Evolutionary conservation across 2,888 invertebrate species (phyloP).

Genomic region (Athripsodes cinereus): DNA sequence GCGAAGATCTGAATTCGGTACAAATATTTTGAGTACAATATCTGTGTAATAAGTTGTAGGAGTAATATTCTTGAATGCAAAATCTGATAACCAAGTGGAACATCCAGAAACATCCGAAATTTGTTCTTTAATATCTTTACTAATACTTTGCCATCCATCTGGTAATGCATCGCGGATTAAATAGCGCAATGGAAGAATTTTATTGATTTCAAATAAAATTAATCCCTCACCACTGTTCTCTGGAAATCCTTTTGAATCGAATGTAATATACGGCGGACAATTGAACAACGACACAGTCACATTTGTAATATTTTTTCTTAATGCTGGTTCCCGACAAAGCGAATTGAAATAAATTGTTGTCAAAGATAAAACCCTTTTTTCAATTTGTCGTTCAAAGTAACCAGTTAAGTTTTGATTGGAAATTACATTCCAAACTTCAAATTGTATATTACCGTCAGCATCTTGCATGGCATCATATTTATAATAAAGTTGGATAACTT

Average conservation of each 20-base stretch:
- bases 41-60: background rate
- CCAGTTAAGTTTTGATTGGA: background rate
- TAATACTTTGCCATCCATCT: background rate
- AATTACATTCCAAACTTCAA: background rate
- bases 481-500: background rate
- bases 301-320: background rate
- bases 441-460: background rate
- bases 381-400: background rate
- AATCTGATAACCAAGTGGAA: background rate
- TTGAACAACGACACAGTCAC: background rate
- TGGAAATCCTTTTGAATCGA: background rate
- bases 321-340: background rate
- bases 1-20: background rate
- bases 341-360: background rate
- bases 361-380: background rate
- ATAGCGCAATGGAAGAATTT: background rate
- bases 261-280: background rate
- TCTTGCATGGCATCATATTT: background rate
- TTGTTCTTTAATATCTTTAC: background rate
- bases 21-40: background rate
- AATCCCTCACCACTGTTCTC: background rate
- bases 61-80: background rate
- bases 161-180: background rate
- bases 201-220: background rate
- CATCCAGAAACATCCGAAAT: background rate